Conservation (phyloP, 2,888 invertebrate genomes). For the Dryocosmus kuriphilus region DNA sequence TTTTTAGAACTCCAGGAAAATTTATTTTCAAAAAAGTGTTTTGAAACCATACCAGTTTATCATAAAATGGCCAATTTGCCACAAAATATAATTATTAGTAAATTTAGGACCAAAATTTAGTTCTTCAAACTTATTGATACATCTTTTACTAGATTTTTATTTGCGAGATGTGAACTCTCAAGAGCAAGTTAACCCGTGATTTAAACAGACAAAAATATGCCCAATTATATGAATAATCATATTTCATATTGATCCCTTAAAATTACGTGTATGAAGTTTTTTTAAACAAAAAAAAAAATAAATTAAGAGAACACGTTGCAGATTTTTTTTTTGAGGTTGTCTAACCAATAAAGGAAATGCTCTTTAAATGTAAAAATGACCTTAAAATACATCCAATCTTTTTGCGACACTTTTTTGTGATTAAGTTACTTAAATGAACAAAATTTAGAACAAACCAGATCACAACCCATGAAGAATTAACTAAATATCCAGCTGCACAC, state of each 20-base stretch:
- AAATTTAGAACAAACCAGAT: neutral
- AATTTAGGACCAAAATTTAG: neutral
- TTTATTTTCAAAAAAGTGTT: neutral
- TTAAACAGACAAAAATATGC: neutral
- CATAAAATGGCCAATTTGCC: neutral
- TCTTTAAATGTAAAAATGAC: slow-evolving; percentile 23
- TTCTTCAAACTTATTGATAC: neutral
- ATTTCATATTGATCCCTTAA: neutral
- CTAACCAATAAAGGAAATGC: slow-evolving; percentile 25
- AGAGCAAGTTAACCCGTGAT: neutral
- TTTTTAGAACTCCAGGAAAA: neutral
- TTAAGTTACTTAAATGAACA: no score
- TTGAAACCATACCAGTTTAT: neutral
- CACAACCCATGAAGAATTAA: neutral
- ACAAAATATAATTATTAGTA: neutral
- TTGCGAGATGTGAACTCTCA: neutral
- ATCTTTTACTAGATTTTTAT: neutral
- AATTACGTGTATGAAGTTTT: neutral
- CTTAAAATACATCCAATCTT: neutral
- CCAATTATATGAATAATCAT: neutral
- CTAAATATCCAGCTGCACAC: neutral
- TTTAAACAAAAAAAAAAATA: neutral
- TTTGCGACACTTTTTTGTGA: neutral
- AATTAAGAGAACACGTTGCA: slow-evolving; percentile 24
- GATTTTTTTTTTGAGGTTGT: slow-evolving; percentile 39